Conservation (phyloP, 1,140 invertebrate genomes). For the Mylabris phalerata region DNA sequence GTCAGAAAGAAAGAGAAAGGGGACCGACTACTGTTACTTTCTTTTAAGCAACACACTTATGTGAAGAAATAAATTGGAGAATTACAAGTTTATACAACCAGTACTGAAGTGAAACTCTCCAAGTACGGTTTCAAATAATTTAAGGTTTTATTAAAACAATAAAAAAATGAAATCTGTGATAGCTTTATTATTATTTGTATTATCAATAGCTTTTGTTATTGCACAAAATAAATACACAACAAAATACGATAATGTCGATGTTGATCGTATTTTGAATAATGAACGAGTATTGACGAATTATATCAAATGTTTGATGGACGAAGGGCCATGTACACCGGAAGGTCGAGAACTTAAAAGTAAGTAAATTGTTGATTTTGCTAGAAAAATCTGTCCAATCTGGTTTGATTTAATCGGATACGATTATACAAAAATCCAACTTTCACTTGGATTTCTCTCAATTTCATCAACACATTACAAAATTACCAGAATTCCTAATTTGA, state of each 20-base stretch:
- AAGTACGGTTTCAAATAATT: too few relatives aligned
- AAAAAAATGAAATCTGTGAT: constrained; percentile 16
- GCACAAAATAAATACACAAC: constrained; percentile 43
- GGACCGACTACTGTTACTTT: too few relatives aligned
- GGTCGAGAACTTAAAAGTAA: constrained; percentile 62
- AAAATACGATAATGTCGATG: constrained; percentile 56
- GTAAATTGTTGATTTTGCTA: constrained; percentile 29
- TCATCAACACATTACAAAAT: neutral
- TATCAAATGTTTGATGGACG: constrained; percentile 57
- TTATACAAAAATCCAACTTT: too few relatives aligned
- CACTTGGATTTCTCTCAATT: constrained; percentile 1
- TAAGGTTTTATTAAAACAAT: too few relatives aligned
- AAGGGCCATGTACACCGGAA: constrained; percentile 60
- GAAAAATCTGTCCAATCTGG: too few relatives aligned
- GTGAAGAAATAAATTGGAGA: too few relatives aligned
- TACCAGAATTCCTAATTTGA: too few relatives aligned
- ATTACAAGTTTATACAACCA: too few relatives aligned
- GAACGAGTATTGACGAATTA: constrained; percentile 55
- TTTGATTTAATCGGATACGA: too few relatives aligned
- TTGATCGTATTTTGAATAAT: constrained; percentile 55
- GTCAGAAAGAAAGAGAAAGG: too few relatives aligned
- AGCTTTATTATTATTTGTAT: constrained; percentile 10
- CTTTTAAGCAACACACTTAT: too few relatives aligned
- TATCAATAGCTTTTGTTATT: constrained; percentile 5
- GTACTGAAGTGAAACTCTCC: too few relatives aligned